phyloP scores from a whole-genome alignment of 2,888 invertebrate genomes.

The Dendrolimus pini region DNA sequence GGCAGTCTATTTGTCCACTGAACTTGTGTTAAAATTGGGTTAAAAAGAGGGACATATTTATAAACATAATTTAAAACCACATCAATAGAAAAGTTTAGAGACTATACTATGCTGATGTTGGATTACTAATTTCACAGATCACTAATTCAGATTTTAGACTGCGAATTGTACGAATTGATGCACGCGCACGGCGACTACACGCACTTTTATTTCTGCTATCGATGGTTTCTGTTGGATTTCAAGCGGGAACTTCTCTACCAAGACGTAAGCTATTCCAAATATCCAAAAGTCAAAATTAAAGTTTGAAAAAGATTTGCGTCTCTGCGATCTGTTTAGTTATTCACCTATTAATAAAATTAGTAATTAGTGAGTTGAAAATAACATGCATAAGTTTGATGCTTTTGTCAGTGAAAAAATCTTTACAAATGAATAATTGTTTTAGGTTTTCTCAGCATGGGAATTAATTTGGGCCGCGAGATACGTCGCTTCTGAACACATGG shows the following conservation, averaged over 20 bases:
- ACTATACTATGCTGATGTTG: too few species aligned
- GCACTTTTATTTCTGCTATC: conserved; percentile 98
- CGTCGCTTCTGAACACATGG: conserved; percentile 92
- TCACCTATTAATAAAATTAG: not conserved
- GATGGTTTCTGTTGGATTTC: conserved; percentile 97
- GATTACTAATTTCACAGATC: conserved; percentile 60
- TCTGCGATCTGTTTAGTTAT: not conserved
- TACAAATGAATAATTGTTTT: not conserved
- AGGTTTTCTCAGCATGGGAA: conserved; percentile 94
- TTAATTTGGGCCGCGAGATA: conserved; percentile 95
- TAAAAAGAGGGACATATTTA: too few species aligned
- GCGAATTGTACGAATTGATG: conserved; percentile 96
- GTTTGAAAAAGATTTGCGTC: not conserved
- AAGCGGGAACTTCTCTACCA: conserved; percentile 95
- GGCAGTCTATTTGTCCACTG: too few species aligned
- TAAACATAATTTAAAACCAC: too few species aligned
- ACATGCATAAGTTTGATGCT: too few species aligned
- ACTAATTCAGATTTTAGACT: conserved; percentile 91
- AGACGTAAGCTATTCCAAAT: conserved; percentile 78
- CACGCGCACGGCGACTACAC: conserved; percentile 97
- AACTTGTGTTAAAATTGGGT: too few species aligned
- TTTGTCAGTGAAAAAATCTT: too few species aligned
- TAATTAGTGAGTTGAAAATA: too few species aligned
- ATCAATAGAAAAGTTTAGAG: too few species aligned
- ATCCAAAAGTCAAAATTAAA: too few species aligned